Evolutionary conservation across 1,140 invertebrate species (phyloP), one percentile per base, ranked within the genome.

Genomic region (Medauroidea extradentata): DNA sequence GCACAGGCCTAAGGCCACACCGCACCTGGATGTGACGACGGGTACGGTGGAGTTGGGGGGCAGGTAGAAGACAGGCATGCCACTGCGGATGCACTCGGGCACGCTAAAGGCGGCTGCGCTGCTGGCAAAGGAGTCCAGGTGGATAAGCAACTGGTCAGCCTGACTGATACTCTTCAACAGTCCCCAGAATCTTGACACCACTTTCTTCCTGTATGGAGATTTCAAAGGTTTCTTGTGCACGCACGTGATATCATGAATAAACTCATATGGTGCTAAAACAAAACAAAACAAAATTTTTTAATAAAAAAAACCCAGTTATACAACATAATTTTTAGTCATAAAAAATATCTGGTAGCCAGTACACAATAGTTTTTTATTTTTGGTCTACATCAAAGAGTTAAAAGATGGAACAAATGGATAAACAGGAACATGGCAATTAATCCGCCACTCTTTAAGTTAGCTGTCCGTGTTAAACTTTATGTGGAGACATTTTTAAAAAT

Each of bases 161-260:
- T 89, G 81, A 11, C 81, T 82, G 46, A 91, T 75, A 49, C 82
- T 81, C 41, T 82, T 81, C 53, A 86, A 66, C 9, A 81, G 79
- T 9, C 74, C 71, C 83, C 87, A 89, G 75, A 90, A 91, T 60
- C 85, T 78, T 53, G 82, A 83, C 21, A 90, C 84, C 51, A 89
- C 83, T 18, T 81, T 81, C 63, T 85, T 81, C 42, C 88, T 75
- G 68, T 85, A 88, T 21, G 79, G 76, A n/a, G 87, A 90, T 63
- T 83, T 82, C 16, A 86, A 77, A 41, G 81, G 81, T 62, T 86
- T 85, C 63, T 87, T 87, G 23, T 80, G 81, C 23, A 83, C 71
- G 70, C 86, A 89, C 1, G 85, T 89, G 18, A 90, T 84, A 66
- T 92, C 89, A 69, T 90, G 87, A 16, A 91, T 73, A 76, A 91